Evolutionary conservation across 2,113 vertebrate species (phyloP), one percentile per base, ranked within the genome.

Genomic region (Lasiurus cinereus): DNA sequence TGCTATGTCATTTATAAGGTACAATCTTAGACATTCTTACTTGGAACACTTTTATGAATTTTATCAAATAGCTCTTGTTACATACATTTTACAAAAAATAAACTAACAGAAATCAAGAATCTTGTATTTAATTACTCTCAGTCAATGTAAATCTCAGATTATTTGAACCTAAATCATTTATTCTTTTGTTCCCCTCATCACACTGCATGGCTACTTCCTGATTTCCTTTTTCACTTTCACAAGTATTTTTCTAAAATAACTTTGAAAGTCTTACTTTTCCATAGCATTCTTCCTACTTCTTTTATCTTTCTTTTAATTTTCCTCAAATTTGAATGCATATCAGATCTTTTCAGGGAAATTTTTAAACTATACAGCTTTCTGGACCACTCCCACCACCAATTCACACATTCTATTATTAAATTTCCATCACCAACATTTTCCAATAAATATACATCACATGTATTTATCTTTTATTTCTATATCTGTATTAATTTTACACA

Each of bases 1-100:
- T 36, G 36, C 3, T 92, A 94, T 84, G 85, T 80, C 59, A 88
- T 76, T 93, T 88, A 56, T n/a, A 82, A 66, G 46, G 15, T 78
- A 69, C 3, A 46, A 54, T 95, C 33, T 39, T 94, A 48, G 39
- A 62, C 9, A 84, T 54, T 48, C 24, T 46, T 59, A 5, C 27
- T 39, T 74, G 31, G 52, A 66, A 29, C n/a, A 79, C 18, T 78
- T 95, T 46, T 48, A 59, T 24, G 16, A 70, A 6, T 59, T 52
- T 46, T 87, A 83, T 90, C 19, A 27, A 46, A 77, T 18, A 78
- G 21, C 24, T 52, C 59, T 56, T 78, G 8, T 72, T 62, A 78
- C 52, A 5, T 33, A 46, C 9, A 52, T 18, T 79, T 93, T 93
- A 69, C 29, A 69, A 24, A 93, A 59, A 79, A 11, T 8, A 79